These are phyloP conservation scores for Uria lomvia DNA, from an alignment of 2,113 vertebrate species.

Conservation along the genomic window DNA sequence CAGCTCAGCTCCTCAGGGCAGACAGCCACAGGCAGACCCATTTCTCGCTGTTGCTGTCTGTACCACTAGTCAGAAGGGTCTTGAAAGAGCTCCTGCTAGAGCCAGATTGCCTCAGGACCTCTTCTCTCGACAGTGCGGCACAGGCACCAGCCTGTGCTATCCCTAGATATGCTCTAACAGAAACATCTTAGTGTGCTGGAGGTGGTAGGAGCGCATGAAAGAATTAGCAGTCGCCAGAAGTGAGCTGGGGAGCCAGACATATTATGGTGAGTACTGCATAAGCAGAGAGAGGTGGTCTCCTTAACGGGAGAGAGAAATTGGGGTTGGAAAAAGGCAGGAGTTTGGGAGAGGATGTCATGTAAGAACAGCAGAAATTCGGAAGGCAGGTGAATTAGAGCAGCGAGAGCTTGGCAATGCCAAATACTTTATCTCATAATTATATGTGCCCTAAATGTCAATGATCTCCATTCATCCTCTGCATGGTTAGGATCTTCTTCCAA, in stretches of 20 bases:
- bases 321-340: neutral
- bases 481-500: neutral
- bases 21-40: neutral
- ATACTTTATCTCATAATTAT: neutral
- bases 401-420: neutral
- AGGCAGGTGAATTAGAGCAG: neutral
- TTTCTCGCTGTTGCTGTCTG: neutral
- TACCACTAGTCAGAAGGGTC: neutral
- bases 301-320: neutral
- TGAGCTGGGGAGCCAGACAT: rapidly evolving
- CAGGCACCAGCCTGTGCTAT: neutral
- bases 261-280: neutral
- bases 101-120: neutral
- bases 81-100: neutral
- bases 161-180: neutral
- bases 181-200: neutral
- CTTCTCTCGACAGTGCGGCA: neutral
- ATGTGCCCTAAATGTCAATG: neutral
- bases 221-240: neutral
- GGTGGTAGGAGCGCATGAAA: neutral
- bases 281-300: neutral
- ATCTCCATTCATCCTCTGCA: neutral
- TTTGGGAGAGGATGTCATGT: neutral
- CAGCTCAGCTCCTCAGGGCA: neutral
- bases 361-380: neutral